Evolutionary conservation across 2,797 vertebrate species (phyloP).

Genomic region (Poeciliopsis paucimaculata): DNA sequence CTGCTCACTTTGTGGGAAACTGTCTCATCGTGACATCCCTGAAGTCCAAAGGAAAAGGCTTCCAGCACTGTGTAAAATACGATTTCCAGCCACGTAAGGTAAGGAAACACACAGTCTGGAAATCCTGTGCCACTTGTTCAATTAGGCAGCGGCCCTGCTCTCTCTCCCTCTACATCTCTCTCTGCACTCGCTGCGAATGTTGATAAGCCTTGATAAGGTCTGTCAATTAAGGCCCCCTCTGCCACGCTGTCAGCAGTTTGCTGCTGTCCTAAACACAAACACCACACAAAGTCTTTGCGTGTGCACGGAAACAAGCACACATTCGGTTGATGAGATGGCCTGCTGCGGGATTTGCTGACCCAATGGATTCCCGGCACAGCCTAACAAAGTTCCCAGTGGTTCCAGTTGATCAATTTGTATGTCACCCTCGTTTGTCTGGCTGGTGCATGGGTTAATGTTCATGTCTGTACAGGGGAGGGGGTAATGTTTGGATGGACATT

Average conservation of each 20-base stretch:
- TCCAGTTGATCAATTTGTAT: conserved; percentile 71
- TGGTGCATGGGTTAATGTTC: conserved; percentile 22
- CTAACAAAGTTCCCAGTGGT: conserved; percentile 70
- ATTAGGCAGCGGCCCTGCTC: conserved; percentile 22
- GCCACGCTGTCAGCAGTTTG: conserved; percentile 62
- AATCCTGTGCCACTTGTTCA: conserved; percentile 34
- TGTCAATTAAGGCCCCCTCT: conserved; percentile 66
- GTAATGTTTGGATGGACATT: conserved; percentile 5
- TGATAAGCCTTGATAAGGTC: conserved; percentile 67
- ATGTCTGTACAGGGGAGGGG: conserved; percentile 14
- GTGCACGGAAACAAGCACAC: conserved; percentile 36
- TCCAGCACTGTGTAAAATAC: conserved; percentile 99
- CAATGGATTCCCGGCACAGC: conserved; percentile 50
- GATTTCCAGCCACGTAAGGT: conserved; percentile 99
- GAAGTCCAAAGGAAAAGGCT: conserved; percentile 99
- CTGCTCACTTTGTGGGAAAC: conserved; percentile 99
- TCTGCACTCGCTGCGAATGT: conserved; percentile 37
- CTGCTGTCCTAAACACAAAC: conserved; percentile 30
- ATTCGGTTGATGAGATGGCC: conserved; percentile 63
- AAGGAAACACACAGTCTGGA: conserved; percentile 40
- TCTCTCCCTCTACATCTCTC: conserved; percentile 16
- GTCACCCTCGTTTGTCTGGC: conserved; percentile 41
- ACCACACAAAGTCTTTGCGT: conserved; percentile 8
- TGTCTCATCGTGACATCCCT: conserved; percentile 97
- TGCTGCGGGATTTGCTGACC: conserved; percentile 67